Conservation (phyloP, 2,888 invertebrate genomes). For the Chaetoderma sp. region DNA sequence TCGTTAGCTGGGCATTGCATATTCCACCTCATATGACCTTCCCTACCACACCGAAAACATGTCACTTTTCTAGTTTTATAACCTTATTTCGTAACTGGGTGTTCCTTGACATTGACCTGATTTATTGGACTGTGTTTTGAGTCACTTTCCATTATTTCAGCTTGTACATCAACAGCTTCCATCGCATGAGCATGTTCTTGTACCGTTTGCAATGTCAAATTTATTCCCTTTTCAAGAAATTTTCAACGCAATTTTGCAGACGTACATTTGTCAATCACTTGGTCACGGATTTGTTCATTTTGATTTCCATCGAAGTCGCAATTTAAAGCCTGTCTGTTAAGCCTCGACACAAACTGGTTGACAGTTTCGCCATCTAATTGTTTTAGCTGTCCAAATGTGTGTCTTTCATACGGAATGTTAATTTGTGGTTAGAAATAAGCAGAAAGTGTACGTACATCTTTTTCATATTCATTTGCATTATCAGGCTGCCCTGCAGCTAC, state of each 20-base stretch:
- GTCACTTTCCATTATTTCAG: slow-evolving; percentile 7
- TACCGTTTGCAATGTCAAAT: neutral
- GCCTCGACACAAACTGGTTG: slow-evolving; percentile 1
- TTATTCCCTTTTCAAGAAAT: neutral
- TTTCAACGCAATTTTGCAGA: neutral
- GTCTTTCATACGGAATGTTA: slow-evolving; percentile 15
- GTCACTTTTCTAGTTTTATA: neutral
- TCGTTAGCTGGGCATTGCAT: neutral
- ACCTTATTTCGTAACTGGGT: no score
- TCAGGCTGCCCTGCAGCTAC: neutral
- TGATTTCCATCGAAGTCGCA: neutral
- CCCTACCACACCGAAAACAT: slow-evolving; percentile 5
- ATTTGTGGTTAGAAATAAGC: neutral
- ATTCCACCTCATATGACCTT: neutral
- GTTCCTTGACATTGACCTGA: no score
- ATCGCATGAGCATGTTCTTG: neutral
- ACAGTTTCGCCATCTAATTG: slow-evolving; percentile 4
- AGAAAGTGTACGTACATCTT: neutral
- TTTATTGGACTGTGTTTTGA: no score
- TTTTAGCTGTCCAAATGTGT: slow-evolving; percentile 5
- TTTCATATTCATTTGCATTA: neutral
- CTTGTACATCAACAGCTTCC: slow-evolving; percentile 3
- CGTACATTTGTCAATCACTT: neutral
- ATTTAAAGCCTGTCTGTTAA: neutral
- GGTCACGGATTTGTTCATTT: neutral